Evolutionary conservation across 37 sponge, comb jelly and placozoan genomes (phyloP), one percentile per base, ranked within the genome.

Genomic region (Crambe crambe): DNA sequence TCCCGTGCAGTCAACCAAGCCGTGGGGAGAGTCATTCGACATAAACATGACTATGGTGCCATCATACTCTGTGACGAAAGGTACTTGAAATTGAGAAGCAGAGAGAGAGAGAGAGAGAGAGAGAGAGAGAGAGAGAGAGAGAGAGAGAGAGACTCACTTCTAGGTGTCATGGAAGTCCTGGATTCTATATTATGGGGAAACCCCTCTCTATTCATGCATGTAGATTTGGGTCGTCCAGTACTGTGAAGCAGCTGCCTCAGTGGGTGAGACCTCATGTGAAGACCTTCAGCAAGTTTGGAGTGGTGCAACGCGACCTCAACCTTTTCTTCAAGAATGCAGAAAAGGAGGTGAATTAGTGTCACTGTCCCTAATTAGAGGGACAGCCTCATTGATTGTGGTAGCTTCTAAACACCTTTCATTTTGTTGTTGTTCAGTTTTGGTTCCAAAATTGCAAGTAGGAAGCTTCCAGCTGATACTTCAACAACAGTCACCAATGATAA

Each of bases 1-100:
- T 89, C 89, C 3, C 61, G 98, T 42, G 96, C 98, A 8, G 98
- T 97, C n/a, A 97, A 97, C 81, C 98, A 97, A 60, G 98, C 98
- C 12, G 87, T 97, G 56, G 98, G 98, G 8, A 74, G 98, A n/a
- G 96, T 95, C n/a, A 97, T 97, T 31, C 74, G 98, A 47, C 98
- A 97, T 81, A 82, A 70, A 44, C 77, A 91, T 42, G 98, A 97
- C 66, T 95, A 85, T 66, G 98, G 98, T 20, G 96, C 96, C 29
- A 92, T 97, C 64, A 68, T 97, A 2, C 82, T 97, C 37, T 95
- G 96, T 74, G 98, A 97, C 81, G 84, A 91, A 57, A 83, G 97
- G 94, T 93, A 47, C 51, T 47, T 47, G 12, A 6, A 6, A 47
- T 47, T 47, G 12, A n/a, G n/a, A n/a, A n/a, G n/a, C n/a, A n/a